Conservation (phyloP, 2,888 invertebrate genomes). For the Campaea margaritaria region DNA sequence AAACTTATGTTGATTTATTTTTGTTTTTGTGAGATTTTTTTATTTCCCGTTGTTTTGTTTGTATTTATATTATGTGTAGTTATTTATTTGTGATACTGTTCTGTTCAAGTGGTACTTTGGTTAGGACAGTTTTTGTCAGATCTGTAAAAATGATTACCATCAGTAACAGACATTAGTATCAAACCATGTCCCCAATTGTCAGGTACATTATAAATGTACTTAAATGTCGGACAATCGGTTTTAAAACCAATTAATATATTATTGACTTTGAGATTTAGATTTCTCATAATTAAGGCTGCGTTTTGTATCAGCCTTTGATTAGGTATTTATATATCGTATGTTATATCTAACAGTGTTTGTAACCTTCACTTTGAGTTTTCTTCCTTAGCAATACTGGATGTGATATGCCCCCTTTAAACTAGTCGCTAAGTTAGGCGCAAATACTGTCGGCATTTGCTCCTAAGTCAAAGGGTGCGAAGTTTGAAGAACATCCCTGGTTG, state of each 20-base stretch:
- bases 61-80: constrained; percentile 30
- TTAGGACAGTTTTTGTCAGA: constrained; percentile 26
- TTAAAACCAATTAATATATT: constrained; percentile 1
- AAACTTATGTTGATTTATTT: constrained; percentile 35
- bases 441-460: no score
- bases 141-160: constrained; percentile 14
- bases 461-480: no score
- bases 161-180: neutral
- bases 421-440: no score
- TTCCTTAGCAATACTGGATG: neutral
- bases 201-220: constrained; percentile 25
- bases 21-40: constrained; percentile 40
- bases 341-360: constrained; percentile 20
- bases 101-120: neutral
- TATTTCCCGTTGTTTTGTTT: constrained; percentile 42
- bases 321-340: constrained; percentile 27
- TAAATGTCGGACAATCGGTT: constrained; percentile 17
- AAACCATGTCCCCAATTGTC: neutral
- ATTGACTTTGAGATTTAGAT: constrained; percentile 31
- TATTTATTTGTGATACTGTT: constrained; percentile 28
- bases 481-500: no score
- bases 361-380: constrained; percentile 34
- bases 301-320: constrained; percentile 35
- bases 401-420: no score
- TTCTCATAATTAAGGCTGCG: constrained; percentile 43